Percentiles rank a stretch among this genome's conserved stretches.
These are phyloP conservation scores for Drosophila azteca DNA, from an alignment of 1,140 invertebrate genomes.

Conservation along the genomic window DNA sequence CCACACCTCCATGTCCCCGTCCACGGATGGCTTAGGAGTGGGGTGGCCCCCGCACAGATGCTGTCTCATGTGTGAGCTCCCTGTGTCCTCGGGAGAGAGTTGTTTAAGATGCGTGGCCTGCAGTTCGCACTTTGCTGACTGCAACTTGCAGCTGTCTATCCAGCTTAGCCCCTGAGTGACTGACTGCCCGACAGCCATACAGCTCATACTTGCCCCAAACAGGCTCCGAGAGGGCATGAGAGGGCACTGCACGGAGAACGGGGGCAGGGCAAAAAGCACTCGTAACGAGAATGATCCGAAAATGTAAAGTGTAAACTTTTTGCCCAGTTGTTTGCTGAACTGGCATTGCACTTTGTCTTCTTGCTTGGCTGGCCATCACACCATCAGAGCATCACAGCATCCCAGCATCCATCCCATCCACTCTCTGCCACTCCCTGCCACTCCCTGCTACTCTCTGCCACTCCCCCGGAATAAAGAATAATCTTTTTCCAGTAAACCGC, in stretches of 20 bases:
- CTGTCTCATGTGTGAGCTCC: constrained; percentile 11
- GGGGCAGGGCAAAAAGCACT: constrained; percentile 4
- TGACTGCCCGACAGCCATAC: constrained; percentile 3
- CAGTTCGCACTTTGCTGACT: constrained; percentile 65
- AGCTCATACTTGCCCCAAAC: constrained; percentile 7
- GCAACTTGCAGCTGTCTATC: constrained; percentile 57
- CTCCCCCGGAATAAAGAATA: not conserved
- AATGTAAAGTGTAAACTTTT: constrained; percentile 73
- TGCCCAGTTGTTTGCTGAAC: constrained; percentile 61
- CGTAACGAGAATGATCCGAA: constrained; percentile 32
- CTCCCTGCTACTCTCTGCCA: not conserved
- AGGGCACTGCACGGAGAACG: not conserved
- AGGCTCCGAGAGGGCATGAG: constrained; percentile 17
- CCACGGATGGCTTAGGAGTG: not conserved
- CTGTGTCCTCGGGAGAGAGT: constrained; percentile 23
- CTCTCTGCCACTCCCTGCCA: constrained; percentile 1
- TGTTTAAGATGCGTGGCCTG: constrained; percentile 65
- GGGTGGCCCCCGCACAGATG: constrained; percentile 25
- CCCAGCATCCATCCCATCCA: constrained; percentile 38
- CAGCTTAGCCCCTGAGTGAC: constrained; percentile 48
- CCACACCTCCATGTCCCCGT: constrained; percentile 8
- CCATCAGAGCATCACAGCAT: constrained; percentile 8
- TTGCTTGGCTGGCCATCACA: constrained; percentile 45
- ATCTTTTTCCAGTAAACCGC: constrained; percentile 13
- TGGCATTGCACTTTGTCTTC: constrained; percentile 47